Evolutionary conservation across 2,797 vertebrate species (phyloP).

Genomic region (Ctenosaura bakeri): DNA sequence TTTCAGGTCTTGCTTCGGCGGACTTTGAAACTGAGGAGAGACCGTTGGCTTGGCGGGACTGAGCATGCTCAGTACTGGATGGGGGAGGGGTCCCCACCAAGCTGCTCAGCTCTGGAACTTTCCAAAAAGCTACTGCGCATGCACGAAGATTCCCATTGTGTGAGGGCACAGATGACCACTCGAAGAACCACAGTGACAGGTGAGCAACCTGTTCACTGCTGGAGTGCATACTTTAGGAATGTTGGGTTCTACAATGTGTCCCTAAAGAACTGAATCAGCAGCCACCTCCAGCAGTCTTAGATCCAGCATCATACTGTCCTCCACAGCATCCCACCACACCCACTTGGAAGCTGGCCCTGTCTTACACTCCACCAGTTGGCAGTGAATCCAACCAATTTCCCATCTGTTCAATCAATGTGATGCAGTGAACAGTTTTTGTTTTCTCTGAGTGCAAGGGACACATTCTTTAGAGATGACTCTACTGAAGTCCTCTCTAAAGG

Average conservation of each 20-base stretch:
- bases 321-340: constrained; percentile 19
- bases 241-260: constrained; percentile 59
- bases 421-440: constrained; percentile 46
- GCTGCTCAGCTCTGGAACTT: too few relatives aligned
- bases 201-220: too few relatives aligned
- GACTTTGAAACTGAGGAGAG: too few relatives aligned
- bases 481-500: constrained; percentile 48
- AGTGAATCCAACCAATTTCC: constrained; percentile 36
- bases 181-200: too few relatives aligned
- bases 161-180: too few relatives aligned
- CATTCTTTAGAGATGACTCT: constrained; percentile 52
- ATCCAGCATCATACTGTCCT: constrained; percentile 38
- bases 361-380: constrained; percentile 54
- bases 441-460: constrained; percentile 43
- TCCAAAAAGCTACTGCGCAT: too few relatives aligned
- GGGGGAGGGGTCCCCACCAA: too few relatives aligned
- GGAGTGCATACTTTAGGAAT: not conserved
- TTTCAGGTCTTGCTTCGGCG: too few relatives aligned
- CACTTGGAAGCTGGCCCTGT: constrained; percentile 46
- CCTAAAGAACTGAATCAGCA: constrained; percentile 1
- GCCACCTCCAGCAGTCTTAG: constrained; percentile 44
- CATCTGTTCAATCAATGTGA: constrained; percentile 44
- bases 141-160: too few relatives aligned
- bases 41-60: too few relatives aligned
- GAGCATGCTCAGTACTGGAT: too few relatives aligned